These are phyloP conservation scores for Ooceraea biroi DNA, from an alignment of 1,140 invertebrate genomes.

Conservation along the genomic window DNA sequence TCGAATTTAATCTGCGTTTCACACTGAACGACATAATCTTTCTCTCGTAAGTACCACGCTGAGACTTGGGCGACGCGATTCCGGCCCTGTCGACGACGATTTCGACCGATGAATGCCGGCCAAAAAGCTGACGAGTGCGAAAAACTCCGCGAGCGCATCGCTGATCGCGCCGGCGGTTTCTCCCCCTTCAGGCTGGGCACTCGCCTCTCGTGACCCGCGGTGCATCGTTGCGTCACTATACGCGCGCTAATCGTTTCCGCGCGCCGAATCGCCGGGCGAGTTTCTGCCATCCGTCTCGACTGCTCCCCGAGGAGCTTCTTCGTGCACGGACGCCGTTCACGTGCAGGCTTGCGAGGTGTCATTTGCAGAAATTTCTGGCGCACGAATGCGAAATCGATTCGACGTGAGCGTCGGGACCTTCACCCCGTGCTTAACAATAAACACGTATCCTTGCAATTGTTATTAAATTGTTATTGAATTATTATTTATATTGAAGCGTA, in stretches of 20 bases:
- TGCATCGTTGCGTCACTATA: constrained; percentile 16
- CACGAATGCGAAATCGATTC: background rate
- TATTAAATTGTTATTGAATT: no score
- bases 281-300: background rate
- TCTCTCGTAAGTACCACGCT: background rate
- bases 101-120: background rate
- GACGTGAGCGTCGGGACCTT: background rate
- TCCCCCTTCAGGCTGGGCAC: background rate
- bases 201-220: constrained; percentile 5
- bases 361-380: background rate
- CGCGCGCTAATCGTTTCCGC: constrained; percentile 21
- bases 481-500: background rate
- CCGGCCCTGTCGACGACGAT: background rate
- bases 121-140: background rate
- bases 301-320: background rate
- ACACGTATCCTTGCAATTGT: background rate
- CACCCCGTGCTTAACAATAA: background rate
- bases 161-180: background rate
- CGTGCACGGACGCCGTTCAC: background rate
- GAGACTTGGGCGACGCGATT: background rate
- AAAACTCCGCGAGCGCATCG: background rate
- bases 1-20: background rate
- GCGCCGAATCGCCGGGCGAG: background rate
- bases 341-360: no score
- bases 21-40: background rate